Base-by-base conservation (phyloP, 2,888 invertebrate genomes). In the Agrenia bidenticulata region DNA sequence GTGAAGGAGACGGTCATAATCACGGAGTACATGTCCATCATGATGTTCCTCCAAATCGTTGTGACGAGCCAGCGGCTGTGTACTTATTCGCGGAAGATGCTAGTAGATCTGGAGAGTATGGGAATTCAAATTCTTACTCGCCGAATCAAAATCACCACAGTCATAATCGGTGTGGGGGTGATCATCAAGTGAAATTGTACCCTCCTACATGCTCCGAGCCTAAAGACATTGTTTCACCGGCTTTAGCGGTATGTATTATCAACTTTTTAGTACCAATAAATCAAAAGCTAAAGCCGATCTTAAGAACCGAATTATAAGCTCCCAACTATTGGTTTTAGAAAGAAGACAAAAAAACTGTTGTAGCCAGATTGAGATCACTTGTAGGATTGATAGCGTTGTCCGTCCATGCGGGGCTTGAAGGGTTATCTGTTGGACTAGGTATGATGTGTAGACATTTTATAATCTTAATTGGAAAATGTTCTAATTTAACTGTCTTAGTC, bases 371-470 rank as follows among this genome's bases (percentile, higher is more conserved):
- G 55, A 85, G 89, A 69, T 92, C 89, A 19, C 81, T 93, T 21
- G 83, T 93, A 60, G 88, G 92, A 58, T 90, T 93, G 0, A 81
- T 92, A 53, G 93, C 92, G 1, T 81, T 93, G 23, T 91, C 92
- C 13, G 86, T 93, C 64, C 93, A 93, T 78, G 92, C 92, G 78
- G 82, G 92, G 0, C 91, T 93, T 77, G 92, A 93, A 82, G 93
- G 92, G 21, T 81, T 92, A 59, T 89, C 92, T 15, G 88, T 92
- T 15, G 92, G 92, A 0, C 80, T 92, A 63, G 90, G 91, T 57
- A 32, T 5, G 57, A 15, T 7, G 39, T 39, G 7, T 39, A 15
- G 15, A 39, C 7, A n/a, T n/a, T n/a, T n/a, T n/a, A n/a, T n/a
- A n/a, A n/a, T n/a, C n/a, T n/a, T n/a, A n/a, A n/a, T n/a, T n/a